phyloP scores from a whole-genome alignment of 1,140 invertebrate species.

The Papilio aristodemus region DNA sequence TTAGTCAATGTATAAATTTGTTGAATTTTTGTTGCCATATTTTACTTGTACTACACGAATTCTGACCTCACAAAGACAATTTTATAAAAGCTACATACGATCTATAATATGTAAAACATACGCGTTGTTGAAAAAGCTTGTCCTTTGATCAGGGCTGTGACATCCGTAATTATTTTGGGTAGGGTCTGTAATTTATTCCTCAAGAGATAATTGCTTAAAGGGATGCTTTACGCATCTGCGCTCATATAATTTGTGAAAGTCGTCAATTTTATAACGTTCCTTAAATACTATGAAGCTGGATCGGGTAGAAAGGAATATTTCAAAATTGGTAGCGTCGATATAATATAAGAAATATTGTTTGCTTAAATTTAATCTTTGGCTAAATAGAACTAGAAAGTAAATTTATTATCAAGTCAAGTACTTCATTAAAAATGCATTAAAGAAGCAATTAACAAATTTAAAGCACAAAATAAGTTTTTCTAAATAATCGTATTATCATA shows the following conservation, averaged over 20 bases:
- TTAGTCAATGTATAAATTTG: background rate
- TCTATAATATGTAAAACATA: constrained; percentile 1
- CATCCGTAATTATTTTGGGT: constrained; percentile 19
- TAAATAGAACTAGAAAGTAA: too few relatives aligned
- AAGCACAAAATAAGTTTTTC: too few relatives aligned
- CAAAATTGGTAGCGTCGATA: too few relatives aligned
- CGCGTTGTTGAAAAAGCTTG: constrained; percentile 4
- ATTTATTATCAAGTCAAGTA: too few relatives aligned
- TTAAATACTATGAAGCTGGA: background rate
- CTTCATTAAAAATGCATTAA: too few relatives aligned
- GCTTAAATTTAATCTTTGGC: too few relatives aligned
- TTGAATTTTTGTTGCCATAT: background rate
- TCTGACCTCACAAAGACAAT: background rate
- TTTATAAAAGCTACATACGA: background rate
- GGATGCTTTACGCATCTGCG: constrained; percentile 13
- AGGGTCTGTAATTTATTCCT: constrained; percentile 19
- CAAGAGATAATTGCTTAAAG: constrained; percentile 17
- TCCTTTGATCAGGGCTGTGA: constrained; percentile 3
- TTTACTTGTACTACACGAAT: background rate
- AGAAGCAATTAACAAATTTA: too few relatives aligned
- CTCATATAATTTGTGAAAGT: constrained; percentile 13
- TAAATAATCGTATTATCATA: too few relatives aligned
- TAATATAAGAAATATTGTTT: too few relatives aligned
- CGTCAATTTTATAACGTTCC: constrained; percentile 10
- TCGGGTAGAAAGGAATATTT: background rate